Base-by-base conservation (phyloP, 2,797 vertebrate genomes). In the Rhincodon typus region DNA sequence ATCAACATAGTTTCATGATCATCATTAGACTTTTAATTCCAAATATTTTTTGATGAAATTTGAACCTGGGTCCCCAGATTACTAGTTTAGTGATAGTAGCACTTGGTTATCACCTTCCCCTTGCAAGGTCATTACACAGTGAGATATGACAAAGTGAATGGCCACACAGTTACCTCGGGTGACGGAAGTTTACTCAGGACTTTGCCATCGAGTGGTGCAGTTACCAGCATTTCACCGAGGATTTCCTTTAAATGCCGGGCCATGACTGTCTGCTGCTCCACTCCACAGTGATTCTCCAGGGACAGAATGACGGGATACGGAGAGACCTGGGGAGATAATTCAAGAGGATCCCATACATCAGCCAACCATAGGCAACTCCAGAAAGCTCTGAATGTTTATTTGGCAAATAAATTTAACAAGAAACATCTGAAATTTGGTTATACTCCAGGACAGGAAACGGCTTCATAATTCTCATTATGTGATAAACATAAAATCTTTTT, bases 271-370 rank as follows among this genome's bases (percentile, higher is more conserved):
- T 99, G 99, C 96, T 99, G 99, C 0, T 98, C 98, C 4, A 99
- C 79, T 0, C 97, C 97, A 97, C 99, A 99, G 97, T 99, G 99
- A 96, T 99, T 99, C 98, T 99, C 99, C 98, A 99, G 97, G 94
- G 99, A 99, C 96, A 99, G 97, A 97, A 99, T 99, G 95, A 99
- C 98, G 0, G 99, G 99, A 96, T 99, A 99, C 0, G 97, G 97
- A 0, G 99, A 99, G 0, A 97, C 98, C 99, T 99, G 97, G 21
- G 74, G 96, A 69, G 90, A 93, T n/a, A 46, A 38, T 69, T 93
- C n/a, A 38, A 38, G 38, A 38, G 25, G 62, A 27, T 67, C 42
- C 19, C 66, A 0, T 62, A 21, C 62, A 69, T 91, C 88, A 93
- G 21, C 19, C 77, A 23, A 46, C 1, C 19, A 62, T 23, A 67